Conservation (phyloP, 2,797 vertebrate genomes). For the Labeo calbasu region DNA sequence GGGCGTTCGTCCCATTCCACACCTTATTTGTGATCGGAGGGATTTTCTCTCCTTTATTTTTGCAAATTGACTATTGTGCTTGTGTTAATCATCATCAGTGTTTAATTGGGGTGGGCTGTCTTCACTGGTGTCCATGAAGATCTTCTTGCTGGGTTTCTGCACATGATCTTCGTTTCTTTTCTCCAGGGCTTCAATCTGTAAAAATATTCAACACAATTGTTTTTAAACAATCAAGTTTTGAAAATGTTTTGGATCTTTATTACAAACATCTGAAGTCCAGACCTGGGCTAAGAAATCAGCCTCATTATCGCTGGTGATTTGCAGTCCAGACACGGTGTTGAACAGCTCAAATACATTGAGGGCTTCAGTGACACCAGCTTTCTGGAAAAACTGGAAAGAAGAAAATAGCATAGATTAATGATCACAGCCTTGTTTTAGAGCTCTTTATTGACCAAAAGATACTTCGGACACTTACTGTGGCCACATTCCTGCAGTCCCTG, state of each 20-base stretch:
- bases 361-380: conserved; percentile 85
- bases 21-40: conserved; percentile 18
- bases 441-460: neutral
- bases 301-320: conserved; percentile 86
- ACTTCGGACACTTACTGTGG: conserved; percentile 80
- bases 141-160: conserved; percentile 87
- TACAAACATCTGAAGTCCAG: conserved; percentile 11
- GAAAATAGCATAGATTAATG: conserved; percentile 6
- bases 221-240: neutral
- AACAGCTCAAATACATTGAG: conserved; percentile 88
- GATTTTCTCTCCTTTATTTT: conserved; percentile 3
- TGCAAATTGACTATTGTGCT: conserved; percentile 1
- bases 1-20: conserved; percentile 8
- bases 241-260: neutral
- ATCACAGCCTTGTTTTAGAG: neutral
- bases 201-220: neutral
- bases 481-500: conserved; percentile 93
- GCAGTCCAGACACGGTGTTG: conserved; percentile 87
- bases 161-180: conserved; percentile 94
- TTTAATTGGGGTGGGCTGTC: conserved; percentile 78
- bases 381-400: conserved; percentile 90
- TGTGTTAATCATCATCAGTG: conserved; percentile 65
- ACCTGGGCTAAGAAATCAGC: conserved; percentile 92
- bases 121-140: conserved; percentile 71
- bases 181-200: conserved; percentile 91